These are phyloP conservation scores for Nemurella pictetii DNA, from an alignment of 2,888 invertebrate genomes.

Conservation along the genomic window DNA sequence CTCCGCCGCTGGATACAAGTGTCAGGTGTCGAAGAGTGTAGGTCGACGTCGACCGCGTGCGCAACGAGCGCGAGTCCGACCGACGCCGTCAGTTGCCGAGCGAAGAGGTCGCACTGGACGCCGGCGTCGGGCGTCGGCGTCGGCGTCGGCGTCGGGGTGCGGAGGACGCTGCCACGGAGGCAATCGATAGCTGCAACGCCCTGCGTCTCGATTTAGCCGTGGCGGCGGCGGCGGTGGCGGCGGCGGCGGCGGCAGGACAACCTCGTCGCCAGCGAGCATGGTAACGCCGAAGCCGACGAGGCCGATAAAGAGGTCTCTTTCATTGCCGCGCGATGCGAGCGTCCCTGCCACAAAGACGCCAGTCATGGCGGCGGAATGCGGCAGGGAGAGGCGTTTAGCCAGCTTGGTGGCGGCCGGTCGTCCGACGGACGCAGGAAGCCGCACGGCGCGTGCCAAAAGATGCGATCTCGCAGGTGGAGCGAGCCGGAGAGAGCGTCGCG, in stretches of 20 bases:
- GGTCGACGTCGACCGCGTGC: background rate
- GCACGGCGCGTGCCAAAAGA: background rate
- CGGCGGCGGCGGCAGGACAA: background rate
- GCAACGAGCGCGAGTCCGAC: too few species aligned
- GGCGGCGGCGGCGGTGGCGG: background rate
- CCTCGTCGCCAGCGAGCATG: background rate
- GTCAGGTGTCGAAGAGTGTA: background rate
- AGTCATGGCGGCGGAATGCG: background rate
- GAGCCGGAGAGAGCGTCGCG: background rate
- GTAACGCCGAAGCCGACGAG: background rate
- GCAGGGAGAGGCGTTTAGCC: background rate
- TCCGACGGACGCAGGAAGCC: background rate
- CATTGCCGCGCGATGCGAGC: background rate
- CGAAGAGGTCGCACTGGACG: background rate
- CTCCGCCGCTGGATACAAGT: too few species aligned
- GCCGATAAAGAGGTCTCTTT: background rate
- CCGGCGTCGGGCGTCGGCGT: background rate
- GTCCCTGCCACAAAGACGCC: background rate
- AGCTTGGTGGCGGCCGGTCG: background rate
- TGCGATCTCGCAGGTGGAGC: background rate
- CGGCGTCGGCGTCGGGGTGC: background rate
- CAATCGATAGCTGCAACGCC: background rate
- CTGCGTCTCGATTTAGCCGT: background rate
- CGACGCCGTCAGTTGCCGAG: background rate
- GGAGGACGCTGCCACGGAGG: background rate